phyloP scores from a whole-genome alignment of 2,888 invertebrate species.

The Ypsolopha sequella region DNA sequence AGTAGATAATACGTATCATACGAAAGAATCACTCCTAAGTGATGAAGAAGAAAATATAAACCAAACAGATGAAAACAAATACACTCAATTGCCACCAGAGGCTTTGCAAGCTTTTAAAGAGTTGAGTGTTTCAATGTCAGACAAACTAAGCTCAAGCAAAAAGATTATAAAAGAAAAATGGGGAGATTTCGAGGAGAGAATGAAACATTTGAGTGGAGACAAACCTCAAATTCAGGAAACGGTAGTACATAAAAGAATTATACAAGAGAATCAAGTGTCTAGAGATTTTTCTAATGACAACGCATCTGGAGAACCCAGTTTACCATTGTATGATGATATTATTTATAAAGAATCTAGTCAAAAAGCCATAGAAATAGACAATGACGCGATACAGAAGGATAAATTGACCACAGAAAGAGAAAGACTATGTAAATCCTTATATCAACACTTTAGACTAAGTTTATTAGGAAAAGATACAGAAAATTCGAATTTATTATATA shows the following conservation, averaged over 20 bases:
- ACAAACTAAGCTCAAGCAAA: conserved; percentile 63
- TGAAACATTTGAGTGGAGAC: conserved; percentile 48
- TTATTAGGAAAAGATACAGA: conserved; percentile 49
- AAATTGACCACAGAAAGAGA: conserved; percentile 13
- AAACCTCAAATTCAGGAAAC: conserved; percentile 24
- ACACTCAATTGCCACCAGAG: conserved; percentile 45
- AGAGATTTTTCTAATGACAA: too few relatives aligned
- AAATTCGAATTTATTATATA: conserved; percentile 50
- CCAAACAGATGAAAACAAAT: conserved; percentile 40
- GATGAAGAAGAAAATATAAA: conserved; percentile 25
- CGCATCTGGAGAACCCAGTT: too few relatives aligned
- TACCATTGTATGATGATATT: conserved; percentile 24
- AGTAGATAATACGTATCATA: conserved; percentile 57
- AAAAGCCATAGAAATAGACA: conserved; percentile 46
- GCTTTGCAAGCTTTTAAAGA: conserved; percentile 65
- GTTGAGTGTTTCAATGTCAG: conserved; percentile 57
- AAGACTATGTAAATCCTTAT: conserved; percentile 45
- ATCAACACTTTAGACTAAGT: conserved; percentile 58
- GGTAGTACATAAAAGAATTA: conserved; percentile 14
- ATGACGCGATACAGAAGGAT: conserved; percentile 31
- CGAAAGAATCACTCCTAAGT: conserved; percentile 35
- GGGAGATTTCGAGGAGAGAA: conserved; percentile 62
- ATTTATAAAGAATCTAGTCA: conserved; percentile 62
- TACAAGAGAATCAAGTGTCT: background rate
- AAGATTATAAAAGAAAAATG: conserved; percentile 68